Evolutionary conservation across 2,113 vertebrate genomes (phyloP).

Genomic region (Spilogale gracilis): DNA sequence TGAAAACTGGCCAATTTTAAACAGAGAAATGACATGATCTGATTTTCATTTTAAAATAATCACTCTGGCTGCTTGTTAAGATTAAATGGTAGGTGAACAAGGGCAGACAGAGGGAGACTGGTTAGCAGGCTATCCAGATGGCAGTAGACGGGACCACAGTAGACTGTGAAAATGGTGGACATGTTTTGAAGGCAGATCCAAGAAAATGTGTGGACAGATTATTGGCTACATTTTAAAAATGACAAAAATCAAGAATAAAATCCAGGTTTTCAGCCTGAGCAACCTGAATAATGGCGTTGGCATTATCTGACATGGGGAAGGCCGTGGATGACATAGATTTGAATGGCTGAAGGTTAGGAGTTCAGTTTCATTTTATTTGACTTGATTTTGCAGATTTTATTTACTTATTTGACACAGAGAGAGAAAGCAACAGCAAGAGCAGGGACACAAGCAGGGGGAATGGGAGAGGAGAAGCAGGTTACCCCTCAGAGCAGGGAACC

Average conservation of each 20-base stretch:
- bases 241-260: background rate
- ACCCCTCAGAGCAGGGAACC: no score
- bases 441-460: no score
- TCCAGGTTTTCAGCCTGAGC: background rate
- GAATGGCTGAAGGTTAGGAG: background rate
- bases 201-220: background rate
- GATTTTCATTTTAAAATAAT: conserved; percentile 1
- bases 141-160: background rate
- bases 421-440: no score
- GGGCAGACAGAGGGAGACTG: background rate
- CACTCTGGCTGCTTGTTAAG: background rate
- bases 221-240: background rate
- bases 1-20: background rate
- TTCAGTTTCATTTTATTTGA: background rate
- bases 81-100: background rate
- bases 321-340: background rate
- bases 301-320: background rate
- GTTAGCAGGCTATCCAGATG: background rate
- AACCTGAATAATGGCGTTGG: background rate
- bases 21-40: conserved; percentile 2
- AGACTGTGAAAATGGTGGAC: background rate
- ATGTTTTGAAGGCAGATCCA: background rate
- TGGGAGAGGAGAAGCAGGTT: no score
- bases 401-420: no score
- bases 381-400: no score